A percentile compares a stretch with the other conserved stretches of the same genome.
Conservation (phyloP, 2,113 vertebrate genomes). For the Callithrix jacchus region DNA sequence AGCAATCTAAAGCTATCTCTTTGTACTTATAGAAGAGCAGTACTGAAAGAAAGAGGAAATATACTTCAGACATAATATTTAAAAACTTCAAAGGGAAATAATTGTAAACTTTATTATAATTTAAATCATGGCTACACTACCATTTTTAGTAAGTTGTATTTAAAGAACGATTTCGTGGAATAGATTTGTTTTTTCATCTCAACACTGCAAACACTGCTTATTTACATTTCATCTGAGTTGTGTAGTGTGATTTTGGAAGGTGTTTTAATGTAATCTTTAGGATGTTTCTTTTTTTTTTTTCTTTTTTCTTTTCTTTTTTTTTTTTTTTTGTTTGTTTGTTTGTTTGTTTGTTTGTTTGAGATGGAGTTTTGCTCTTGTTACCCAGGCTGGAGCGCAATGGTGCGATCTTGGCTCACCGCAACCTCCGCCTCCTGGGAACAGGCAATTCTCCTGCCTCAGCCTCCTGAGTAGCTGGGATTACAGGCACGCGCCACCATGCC, state of each 20-base stretch:
- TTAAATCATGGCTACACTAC: neutral
- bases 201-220: neutral
- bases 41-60: neutral
- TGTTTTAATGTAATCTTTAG: neutral
- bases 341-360: no score
- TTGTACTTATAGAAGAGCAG: neutral
- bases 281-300: neutral
- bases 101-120: neutral
- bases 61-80: neutral
- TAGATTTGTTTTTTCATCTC: neutral
- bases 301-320: no score
- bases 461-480: no score
- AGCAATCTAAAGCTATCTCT: neutral
- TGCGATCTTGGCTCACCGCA: no score
- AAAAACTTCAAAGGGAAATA: neutral
- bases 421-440: no score
- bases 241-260: neutral
- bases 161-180: neutral
- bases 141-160: neutral
- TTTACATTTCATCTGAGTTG: neutral
- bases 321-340: neutral
- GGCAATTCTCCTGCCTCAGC: no score
- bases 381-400: no score
- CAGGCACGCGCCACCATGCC: no score
- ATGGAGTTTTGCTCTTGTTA: no score